Evolutionary conservation across 2,888 invertebrate genomes (phyloP), one percentile per base, ranked within the genome.

Genomic region (Rhamnusium bicolor): DNA sequence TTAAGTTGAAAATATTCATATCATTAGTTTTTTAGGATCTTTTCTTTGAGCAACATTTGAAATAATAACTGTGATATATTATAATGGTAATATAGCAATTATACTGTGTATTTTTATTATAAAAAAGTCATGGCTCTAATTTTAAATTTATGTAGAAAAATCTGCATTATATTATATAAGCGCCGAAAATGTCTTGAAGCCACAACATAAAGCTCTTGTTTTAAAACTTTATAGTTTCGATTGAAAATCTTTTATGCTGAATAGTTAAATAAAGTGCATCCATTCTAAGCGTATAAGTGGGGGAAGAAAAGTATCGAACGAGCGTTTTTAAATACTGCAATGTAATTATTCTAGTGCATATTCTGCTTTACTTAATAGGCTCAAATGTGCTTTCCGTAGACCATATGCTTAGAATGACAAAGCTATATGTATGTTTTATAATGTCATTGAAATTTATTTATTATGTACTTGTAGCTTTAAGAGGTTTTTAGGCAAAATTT

Each of bases 11-110:
- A 61, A 61, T 61, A 61, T 61, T 61, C 61, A 61, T 61, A 61
- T 61, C 61, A 46, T 61, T 21, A 16, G 32, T 32, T 32, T 61
- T 40, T 16, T 46, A 32, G 7, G 10, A 6, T 18, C 18, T 51
- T 47, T 51, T 51, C 10, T 7, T 18, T 18, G 18, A 19, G 18
- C 16, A 51, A 67, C 54, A 54, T 32, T 65, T 67, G 46, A 67
- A 67, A 40, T 67, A 32, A 53, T 65, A 67, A 67, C 67, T 67
- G 67, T 67, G 67, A 67, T 67, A 63, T 61, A 60, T 60, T 40
- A 49, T 65, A 56, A 61, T 61, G 40, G n/a, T 61, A 56, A 56
- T 47, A 47, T 65, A 65, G 53, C 53, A 53, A 56, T 40, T 56
- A 56, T 67, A 53, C 12, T 65, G 32, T 53, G 53, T 53, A 32